Conservation (phyloP, 2,888 invertebrate species). For the Dione vanillae region DNA sequence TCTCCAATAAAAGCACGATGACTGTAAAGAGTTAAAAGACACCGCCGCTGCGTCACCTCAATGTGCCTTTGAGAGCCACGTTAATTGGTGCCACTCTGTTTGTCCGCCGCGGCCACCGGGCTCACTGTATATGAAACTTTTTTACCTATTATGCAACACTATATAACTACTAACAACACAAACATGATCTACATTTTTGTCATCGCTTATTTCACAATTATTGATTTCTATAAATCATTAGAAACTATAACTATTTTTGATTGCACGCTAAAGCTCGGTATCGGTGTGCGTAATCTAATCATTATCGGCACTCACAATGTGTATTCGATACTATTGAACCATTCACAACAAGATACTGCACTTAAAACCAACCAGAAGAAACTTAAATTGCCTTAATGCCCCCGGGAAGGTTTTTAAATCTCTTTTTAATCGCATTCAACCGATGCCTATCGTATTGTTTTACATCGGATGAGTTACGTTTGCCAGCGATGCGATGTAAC, state of each 20-base stretch:
- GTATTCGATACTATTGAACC: conserved; percentile 55
- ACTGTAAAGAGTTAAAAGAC: conserved; percentile 64
- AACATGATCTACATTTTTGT: neutral
- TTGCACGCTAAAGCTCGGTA: conserved; percentile 41
- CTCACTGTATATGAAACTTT: conserved; percentile 38
- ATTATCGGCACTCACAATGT: conserved; percentile 42
- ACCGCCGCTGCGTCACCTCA: conserved; percentile 65
- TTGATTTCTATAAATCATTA: conserved; percentile 1
- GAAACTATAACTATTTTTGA: conserved; percentile 5
- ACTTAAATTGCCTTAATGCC: conserved; percentile 66
- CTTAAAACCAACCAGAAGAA: conserved; percentile 69
- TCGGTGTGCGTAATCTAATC: conserved; percentile 40
- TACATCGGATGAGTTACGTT: conserved; percentile 74
- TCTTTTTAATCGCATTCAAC: conserved; percentile 69
- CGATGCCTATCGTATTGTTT: conserved; percentile 79
- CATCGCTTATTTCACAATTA: conserved; percentile 1
- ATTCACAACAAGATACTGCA: conserved; percentile 72
- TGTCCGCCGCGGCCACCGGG: conserved; percentile 54
- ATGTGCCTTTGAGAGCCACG: conserved; percentile 67
- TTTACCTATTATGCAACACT: neutral
- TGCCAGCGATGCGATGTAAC: conserved; percentile 63
- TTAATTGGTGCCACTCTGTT: conserved; percentile 73
- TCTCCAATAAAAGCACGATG: conserved; percentile 66
- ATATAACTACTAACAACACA: conserved; percentile 31
- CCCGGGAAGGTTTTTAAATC: conserved; percentile 63